Conservation (phyloP, 2,888 invertebrate species). For the Aporophyla nigra region DNA sequence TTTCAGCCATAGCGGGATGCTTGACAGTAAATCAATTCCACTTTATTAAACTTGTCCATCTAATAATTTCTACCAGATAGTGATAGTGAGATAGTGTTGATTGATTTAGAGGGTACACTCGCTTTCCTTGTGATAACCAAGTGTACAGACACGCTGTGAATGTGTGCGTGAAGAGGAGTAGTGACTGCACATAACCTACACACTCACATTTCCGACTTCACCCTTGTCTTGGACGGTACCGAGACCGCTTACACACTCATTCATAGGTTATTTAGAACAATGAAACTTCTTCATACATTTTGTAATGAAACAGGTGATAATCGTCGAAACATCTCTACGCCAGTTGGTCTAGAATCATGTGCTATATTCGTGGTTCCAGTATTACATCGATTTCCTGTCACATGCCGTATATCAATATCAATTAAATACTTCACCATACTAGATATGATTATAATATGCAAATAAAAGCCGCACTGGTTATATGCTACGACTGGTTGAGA, state of each 20-base stretch:
- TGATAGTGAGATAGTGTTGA: too few species aligned
- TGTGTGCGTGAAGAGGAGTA: not conserved
- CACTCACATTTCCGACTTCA: not conserved
- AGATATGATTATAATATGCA: not conserved
- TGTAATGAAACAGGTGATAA: too few species aligned
- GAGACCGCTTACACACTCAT: not conserved
- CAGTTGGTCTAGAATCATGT: too few species aligned
- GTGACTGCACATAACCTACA: not conserved
- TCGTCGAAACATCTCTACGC: too few species aligned
- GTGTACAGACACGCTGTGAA: not conserved
- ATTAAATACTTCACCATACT: not conserved
- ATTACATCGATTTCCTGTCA: too few species aligned
- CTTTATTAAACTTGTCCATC: not conserved
- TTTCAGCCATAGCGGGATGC: slow-evolving; percentile 42
- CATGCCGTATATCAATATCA: not conserved
- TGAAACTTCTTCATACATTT: too few species aligned
- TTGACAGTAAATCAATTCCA: slow-evolving; percentile 28
- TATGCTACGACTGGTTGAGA: not conserved
- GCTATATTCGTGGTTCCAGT: too few species aligned
- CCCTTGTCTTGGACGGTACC: not conserved
- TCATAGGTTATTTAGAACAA: too few species aligned
- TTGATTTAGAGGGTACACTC: too few species aligned
- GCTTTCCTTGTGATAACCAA: not conserved
- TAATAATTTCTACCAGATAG: not conserved
- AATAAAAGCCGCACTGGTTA: not conserved